Conservation (phyloP, 2,113 vertebrate species). For the Grammomys surdaster region DNA sequence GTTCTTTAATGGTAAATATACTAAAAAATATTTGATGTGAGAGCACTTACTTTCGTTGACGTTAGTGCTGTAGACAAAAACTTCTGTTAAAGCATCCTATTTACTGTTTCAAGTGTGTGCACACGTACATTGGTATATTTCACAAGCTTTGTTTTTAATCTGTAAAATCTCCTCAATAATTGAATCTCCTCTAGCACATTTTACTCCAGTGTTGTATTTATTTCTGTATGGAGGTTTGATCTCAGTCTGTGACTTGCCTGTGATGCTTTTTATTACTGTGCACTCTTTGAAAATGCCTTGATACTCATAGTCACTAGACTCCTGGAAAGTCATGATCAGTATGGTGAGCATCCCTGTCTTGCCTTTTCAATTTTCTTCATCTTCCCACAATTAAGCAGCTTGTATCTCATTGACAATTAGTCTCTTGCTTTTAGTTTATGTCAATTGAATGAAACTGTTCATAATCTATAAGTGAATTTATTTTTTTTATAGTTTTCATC, state of each 20-base stretch:
- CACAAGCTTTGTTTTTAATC: conserved; percentile 61
- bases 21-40: background rate
- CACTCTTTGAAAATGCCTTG: conserved; percentile 72
- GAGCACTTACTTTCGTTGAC: background rate
- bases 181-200: conserved; percentile 36
- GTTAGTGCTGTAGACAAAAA: background rate
- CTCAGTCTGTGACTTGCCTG: conserved; percentile 65
- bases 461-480: background rate
- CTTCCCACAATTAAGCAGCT: conserved; percentile 73
- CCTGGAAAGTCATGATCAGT: conserved; percentile 33
- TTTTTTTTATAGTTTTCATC: conserved; percentile 58
- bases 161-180: conserved; percentile 64
- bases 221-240: conserved; percentile 60
- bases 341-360: conserved; percentile 46
- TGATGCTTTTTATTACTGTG: conserved; percentile 65
- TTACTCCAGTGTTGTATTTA: conserved; percentile 66
- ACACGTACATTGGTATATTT: conserved; percentile 59
- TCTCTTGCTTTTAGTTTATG: conserved; percentile 60
- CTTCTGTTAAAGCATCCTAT: background rate
- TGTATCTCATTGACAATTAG: conserved; percentile 77
- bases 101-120: conserved; percentile 35
- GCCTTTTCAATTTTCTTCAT: conserved; percentile 73
- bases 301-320: conserved; percentile 49
- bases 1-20: background rate
- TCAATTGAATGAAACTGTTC: conserved; percentile 55